phyloP scores from a whole-genome alignment of 2,888 invertebrate species.

The Cataglyphis rosenhaueri region DNA sequence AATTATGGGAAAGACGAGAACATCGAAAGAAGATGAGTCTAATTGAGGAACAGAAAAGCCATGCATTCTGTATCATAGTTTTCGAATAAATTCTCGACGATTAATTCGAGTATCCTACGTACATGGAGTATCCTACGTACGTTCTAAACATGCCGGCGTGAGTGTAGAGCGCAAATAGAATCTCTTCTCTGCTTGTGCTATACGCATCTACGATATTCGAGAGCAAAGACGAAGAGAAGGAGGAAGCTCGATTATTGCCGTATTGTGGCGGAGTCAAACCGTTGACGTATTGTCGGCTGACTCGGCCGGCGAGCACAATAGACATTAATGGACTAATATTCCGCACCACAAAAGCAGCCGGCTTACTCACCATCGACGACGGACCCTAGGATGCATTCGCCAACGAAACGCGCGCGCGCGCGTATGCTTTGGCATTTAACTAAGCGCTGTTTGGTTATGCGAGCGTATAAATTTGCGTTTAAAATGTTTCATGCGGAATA shows the following conservation, averaged over 20 bases:
- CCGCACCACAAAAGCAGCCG: conserved; percentile 71
- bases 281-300: conserved; percentile 76
- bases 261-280: conserved; percentile 77
- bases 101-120: background rate
- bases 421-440: conserved; percentile 59
- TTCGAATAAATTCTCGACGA: background rate
- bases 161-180: conserved; percentile 14
- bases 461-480: background rate
- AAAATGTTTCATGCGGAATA: conserved; percentile 14
- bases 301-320: conserved; percentile 70
- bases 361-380: conserved; percentile 62
- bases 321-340: conserved; percentile 77
- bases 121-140: background rate
- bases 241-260: conserved; percentile 76
- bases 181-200: background rate
- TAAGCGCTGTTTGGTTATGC: conserved; percentile 52
- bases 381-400: conserved; percentile 52
- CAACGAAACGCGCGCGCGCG: conserved; percentile 21
- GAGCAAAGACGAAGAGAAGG: conserved; percentile 71
- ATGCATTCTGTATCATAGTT: conserved; percentile 1
- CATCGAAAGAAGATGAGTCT: conserved; percentile 2
- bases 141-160: background rate
- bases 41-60: conserved; percentile 6
- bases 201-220: conserved; percentile 24
- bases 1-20: conserved; percentile 8